Evolutionary conservation across 2,888 invertebrate genomes (phyloP), one percentile per base, ranked within the genome.

Genomic region (Magallana nippona): DNA sequence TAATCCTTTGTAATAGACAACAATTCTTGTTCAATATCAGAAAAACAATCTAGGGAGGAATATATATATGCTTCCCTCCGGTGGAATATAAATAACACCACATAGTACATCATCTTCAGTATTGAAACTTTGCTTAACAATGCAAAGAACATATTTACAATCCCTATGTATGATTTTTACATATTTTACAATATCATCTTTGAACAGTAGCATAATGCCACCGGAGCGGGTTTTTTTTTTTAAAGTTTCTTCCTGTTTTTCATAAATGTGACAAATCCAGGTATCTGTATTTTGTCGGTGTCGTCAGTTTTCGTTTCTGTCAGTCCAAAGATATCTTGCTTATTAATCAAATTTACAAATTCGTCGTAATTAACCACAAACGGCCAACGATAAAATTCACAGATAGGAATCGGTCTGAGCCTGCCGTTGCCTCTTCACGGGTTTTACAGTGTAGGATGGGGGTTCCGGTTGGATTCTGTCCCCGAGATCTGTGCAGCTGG

Each of bases 121-220:
- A 32, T 78, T 78, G 1, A 78, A 19, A 78, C 55, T 78, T 55
- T 78, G 78, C 44, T 78, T 32, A 78, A 13, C 22, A 32, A 63
- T 22, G 22, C 22, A 63, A 19, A 63, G 11, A 63, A n/a, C n/a
- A 63, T 63, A 19, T 63, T 62, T 78, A 78, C 27, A 78, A 78
- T 78, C 11, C 8, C 55, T 78, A 1, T 78, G 44, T 11, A 78
- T 55, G 32, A 44, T 32, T 13, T 78, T 13, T 19, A 78, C 78
- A 78, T 44, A 55, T 78, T 78, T 78, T n/a, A 78, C 78, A 78
- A 78, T 55, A 13, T 78, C 78, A 78, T 78, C 55, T 78, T 19
- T 78, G 3, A 78, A 1, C 11, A 17, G 55, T 44, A 78, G 15
- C 44, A 78, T 17, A n/a, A 78, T 78, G 44, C 78, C 5, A 15